Conservation (phyloP, 1,140 invertebrate species). For the Drosophila trapezifrons region DNA sequence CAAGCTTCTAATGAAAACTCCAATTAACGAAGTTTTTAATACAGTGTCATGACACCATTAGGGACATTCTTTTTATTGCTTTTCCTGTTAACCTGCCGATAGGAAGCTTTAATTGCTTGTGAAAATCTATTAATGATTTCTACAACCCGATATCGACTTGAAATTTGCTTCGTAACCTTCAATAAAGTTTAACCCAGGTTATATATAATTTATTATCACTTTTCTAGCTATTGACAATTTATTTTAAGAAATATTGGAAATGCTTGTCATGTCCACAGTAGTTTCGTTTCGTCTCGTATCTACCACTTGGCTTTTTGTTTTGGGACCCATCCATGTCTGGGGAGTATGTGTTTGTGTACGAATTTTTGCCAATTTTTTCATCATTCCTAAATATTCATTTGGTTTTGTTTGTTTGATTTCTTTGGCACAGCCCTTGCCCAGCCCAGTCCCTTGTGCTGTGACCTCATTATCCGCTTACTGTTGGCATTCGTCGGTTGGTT, state of each 20-base stretch:
- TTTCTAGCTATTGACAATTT: not conserved
- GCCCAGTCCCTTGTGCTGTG: conserved; percentile 53
- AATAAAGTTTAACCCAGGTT: conserved; percentile 1
- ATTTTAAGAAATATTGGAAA: conserved; percentile 9
- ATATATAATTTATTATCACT: not conserved
- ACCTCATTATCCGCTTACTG: conserved; percentile 47
- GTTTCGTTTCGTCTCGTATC: conserved; percentile 5
- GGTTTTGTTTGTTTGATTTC: conserved; percentile 42
- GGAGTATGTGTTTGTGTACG: conserved; percentile 5
- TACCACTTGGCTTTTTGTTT: conserved; percentile 23
- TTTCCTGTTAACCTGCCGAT: too few species aligned
- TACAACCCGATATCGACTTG: too few species aligned
- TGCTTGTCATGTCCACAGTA: conserved; percentile 12
- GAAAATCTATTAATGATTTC: not conserved
- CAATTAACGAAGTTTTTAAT: too few species aligned
- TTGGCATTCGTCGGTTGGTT: conserved; percentile 23
- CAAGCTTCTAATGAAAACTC: too few species aligned
- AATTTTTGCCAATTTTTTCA: conserved; percentile 52
- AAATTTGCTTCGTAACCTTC: not conserved
- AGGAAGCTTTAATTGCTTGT: not conserved
- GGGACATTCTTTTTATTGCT: too few species aligned
- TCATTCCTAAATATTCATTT: conserved; percentile 53
- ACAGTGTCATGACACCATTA: too few species aligned
- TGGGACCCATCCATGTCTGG: not conserved
- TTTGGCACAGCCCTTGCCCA: conserved; percentile 52